Evolutionary conservation across 2,888 invertebrate species (phyloP), one percentile per base, ranked within the genome.

Genomic region (Tenthredo amoena): DNA sequence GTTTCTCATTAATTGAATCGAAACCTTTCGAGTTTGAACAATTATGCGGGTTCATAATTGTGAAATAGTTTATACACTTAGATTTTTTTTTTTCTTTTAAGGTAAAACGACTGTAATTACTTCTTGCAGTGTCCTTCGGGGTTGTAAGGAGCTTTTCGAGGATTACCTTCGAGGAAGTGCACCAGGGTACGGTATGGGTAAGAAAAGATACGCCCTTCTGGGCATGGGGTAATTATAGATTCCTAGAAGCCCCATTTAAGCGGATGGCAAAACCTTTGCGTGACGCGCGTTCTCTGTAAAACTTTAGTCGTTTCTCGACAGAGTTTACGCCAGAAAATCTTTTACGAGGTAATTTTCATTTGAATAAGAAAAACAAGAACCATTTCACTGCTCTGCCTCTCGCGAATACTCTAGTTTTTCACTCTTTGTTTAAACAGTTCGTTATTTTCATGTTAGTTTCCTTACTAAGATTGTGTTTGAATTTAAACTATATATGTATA

Each of bases 221-320:
- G 47, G 76, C 47, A 43, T 21, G 40, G 21, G 47, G 77, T 77
- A 55, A 77, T 77, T 77, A 77, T 77, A 77, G 77, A 77, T 77
- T 77, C 77, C 77, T 77, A 50, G 77, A 55, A 77, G 77, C 77
- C 77, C 77, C 77, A 31, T 77, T 77, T 77, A 50, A 77, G 50
- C 77, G 77, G 50, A 6, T 77, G 55, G 77, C 55, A 77, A 55
- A 77, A 77, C 77, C 77, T 77, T 77, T 18, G 55, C 77, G 77
- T 77, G 77, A 77, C 77, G 50, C 77, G 50, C 55, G 77, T 47
- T 50, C 77, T 77, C 55, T 55, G 72, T 74, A 40, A 74, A 74
- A 74, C 72, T 74, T 74, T n/a, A 43, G 72, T 74, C 72, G 72
- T 74, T 74, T 21, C 72, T 40, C 43, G 72, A 31, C 43, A 74